Percentiles rank a stretch among this genome's conserved stretches.
Conservation (phyloP, 1,140 invertebrate species). For the Zeugodacus cucurbitae region DNA sequence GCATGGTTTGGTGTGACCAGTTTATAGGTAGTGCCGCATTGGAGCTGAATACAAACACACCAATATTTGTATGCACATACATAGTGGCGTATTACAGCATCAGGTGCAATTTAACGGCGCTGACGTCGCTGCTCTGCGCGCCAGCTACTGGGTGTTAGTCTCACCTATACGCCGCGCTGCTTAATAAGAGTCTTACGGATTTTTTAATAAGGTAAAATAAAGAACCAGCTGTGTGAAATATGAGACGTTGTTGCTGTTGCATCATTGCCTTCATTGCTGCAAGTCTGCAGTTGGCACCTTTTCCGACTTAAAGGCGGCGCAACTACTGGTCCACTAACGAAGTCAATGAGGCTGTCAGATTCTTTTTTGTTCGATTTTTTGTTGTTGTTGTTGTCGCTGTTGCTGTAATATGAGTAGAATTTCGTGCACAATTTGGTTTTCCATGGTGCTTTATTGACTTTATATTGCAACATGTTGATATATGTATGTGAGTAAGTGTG, state of each 20-base stretch:
- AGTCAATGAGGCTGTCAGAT: not conserved
- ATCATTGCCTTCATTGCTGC: not conserved
- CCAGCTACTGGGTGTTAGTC: not conserved
- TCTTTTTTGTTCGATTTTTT: not conserved
- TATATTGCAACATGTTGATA: not conserved
- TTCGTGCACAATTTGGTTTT: not conserved
- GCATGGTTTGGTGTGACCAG: not conserved
- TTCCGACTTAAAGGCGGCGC: not conserved
- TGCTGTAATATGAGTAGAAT: not conserved
- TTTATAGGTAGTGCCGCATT: not conserved
- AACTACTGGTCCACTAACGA: not conserved
- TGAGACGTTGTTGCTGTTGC: conserved; percentile 20
- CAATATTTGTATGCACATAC: not conserved
- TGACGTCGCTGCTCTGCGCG: not conserved
- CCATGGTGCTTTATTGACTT: not conserved
- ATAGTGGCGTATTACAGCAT: not conserved
- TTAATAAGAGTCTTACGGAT: not conserved
- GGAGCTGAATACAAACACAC: not conserved
- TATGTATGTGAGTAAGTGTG: not conserved
- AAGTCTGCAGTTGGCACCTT: not conserved
- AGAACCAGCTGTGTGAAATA: not conserved
- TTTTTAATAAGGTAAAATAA: not conserved
- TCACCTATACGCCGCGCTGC: not conserved
- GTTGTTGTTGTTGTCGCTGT: not conserved
- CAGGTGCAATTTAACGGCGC: not conserved